Base-by-base conservation (phyloP, 2,797 vertebrate species). In the Pseudochaenichthys georgianus region DNA sequence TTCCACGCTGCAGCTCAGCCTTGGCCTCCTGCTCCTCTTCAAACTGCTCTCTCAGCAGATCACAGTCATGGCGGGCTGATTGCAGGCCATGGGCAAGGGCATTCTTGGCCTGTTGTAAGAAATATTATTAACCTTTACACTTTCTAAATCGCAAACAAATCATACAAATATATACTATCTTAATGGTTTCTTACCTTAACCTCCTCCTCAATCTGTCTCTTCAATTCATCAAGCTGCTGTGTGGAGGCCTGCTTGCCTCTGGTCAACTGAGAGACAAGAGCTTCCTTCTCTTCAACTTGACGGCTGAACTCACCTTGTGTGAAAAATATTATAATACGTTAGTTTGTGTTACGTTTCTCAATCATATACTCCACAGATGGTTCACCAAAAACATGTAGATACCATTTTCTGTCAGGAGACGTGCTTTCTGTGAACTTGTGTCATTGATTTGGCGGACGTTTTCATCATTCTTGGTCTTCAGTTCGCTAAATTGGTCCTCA, bases 141-240 rank as follows among this genome's bases (percentile, higher is more conserved):
- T 9, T 54, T 3, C 4, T n/a, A 43, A 1, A 67, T 2, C 28
- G 1, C n/a, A 28, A 53, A 47, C 1, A n/a, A 28, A 28, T 28
- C 28, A 41, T 17, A 53, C 3, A 5, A 43, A 43, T 34, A 13
- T 1, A 41, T 1, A 4, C 2, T 17, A 0, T 2, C 5, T 64
- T 23, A 51, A 21, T 0, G 10, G 1, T 41, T 48, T 28, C 23
- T 65, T 80, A 93, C 91, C 91, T 93, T 94, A 54, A 92, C 81
- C 70, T 93, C 91, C 73, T 93, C 91, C 28, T 98, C 96, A 80
- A 94, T 89, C 19, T 96, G 96, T 64, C 96, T 93, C 87, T 96
- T 98, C 47, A 98, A 41, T 86, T 97, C 97, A 75, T 98, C 97
- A 89, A 96, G 95, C 89, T 97, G 96, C 67, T 97, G 96, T 6